phyloP scores from a whole-genome alignment of 2,797 vertebrate species.

The Thunnus albacares region DNA sequence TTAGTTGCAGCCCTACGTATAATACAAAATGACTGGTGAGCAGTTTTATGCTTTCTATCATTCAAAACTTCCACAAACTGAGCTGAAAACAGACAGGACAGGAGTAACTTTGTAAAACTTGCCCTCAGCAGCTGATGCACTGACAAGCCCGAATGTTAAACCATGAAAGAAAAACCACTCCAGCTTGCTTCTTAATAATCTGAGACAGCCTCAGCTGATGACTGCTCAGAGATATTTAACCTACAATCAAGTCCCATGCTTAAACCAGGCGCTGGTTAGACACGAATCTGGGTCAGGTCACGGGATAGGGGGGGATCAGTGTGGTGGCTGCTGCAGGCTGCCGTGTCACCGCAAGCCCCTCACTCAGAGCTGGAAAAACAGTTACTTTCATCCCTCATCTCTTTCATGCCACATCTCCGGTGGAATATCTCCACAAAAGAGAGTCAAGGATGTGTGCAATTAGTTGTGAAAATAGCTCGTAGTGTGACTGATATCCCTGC shows the following conservation, averaged over 20 bases:
- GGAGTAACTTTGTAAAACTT: conserved; percentile 22
- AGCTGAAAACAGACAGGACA: background rate
- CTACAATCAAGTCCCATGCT: conserved; percentile 61
- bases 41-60: background rate
- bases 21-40: background rate
- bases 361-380: conserved; percentile 28
- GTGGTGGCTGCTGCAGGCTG: conserved; percentile 48
- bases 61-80: background rate
- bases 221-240: conserved; percentile 55
- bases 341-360: conserved; percentile 52
- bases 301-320: conserved; percentile 65
- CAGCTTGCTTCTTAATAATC: conserved; percentile 16
- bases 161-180: conserved; percentile 1
- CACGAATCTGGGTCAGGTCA: conserved; percentile 81
- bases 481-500: background rate
- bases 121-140: conserved; percentile 40
- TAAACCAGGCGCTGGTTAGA: conserved; percentile 63
- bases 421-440: background rate
- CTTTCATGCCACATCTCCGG: background rate
- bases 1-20: background rate
- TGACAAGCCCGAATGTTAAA: background rate
- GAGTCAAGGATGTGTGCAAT: background rate
- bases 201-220: conserved; percentile 41
- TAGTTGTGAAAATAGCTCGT: background rate
- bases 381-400: conserved; percentile 17